Conservation (phyloP, 2,797 vertebrate genomes). For the Chaetophractus vellerosus region DNA sequence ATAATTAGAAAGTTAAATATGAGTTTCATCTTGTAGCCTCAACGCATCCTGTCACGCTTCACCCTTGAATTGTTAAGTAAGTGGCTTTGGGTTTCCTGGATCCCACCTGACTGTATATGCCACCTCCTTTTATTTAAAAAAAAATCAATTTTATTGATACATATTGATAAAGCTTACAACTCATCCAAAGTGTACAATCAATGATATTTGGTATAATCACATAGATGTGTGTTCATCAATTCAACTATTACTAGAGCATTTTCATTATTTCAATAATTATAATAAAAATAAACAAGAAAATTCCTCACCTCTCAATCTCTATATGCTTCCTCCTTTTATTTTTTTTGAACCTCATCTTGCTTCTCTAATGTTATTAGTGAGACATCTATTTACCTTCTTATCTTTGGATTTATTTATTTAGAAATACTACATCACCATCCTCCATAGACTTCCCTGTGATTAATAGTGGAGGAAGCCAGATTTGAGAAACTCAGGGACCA, state of each 20-base stretch:
- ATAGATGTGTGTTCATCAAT: no score
- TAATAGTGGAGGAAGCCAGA: not conserved
- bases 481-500: not conserved
- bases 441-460: not conserved
- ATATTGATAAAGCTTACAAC: no score
- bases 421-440: not conserved
- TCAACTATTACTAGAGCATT: no score
- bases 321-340: not conserved
- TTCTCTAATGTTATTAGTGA: slow-evolving; percentile 29
- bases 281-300: no score
- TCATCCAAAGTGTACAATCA: no score
- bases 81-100: not conserved
- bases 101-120: not conserved
- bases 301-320: no score
- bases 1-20: slow-evolving; percentile 37
- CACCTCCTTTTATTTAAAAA: no score
- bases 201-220: no score
- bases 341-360: not conserved
- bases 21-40: slow-evolving; percentile 10
- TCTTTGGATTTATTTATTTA: not conserved
- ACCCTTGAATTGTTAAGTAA: not conserved
- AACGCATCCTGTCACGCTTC: not conserved
- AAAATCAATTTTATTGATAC: no score
- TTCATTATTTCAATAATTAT: no score
- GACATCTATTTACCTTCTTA: not conserved